Evolutionary conservation across 2,113 vertebrate species (phyloP).

Genomic region (Tyto alba): DNA sequence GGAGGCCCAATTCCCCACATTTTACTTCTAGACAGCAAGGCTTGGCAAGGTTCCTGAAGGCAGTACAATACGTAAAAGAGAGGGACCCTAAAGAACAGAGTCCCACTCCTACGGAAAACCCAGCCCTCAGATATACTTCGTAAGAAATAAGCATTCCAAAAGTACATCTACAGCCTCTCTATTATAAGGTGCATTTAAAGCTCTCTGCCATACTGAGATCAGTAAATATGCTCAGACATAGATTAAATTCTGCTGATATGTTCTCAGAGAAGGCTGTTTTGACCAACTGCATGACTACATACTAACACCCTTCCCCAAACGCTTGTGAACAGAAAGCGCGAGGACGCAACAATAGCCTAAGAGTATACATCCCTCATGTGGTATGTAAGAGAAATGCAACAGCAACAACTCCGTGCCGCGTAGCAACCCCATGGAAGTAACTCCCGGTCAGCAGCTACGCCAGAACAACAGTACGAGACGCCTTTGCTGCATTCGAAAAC

Average conservation of each 20-base stretch:
- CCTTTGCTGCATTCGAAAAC: rapidly evolving
- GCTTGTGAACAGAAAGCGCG: rapidly evolving
- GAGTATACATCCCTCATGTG: neutral
- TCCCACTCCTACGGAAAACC: rapidly evolving
- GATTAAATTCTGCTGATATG: rapidly evolving
- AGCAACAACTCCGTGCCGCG: rapidly evolving
- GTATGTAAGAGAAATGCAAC: rapidly evolving
- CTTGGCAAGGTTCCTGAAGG: neutral
- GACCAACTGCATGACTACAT: rapidly evolving
- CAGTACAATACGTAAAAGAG: rapidly evolving
- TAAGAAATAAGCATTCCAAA: neutral
- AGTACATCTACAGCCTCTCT: neutral
- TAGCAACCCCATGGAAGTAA: rapidly evolving
- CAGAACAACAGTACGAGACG: too few relatives aligned
- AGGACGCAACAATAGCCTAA: rapidly evolving
- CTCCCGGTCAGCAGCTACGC: rapidly evolving
- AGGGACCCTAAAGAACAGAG: neutral
- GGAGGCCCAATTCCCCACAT: too few relatives aligned
- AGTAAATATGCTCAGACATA: rapidly evolving
- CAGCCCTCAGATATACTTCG: neutral
- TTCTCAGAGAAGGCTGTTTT: neutral
- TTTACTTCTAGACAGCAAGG: neutral
- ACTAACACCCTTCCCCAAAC: rapidly evolving
- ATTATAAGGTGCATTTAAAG: neutral
- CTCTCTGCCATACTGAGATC: rapidly evolving